These are phyloP conservation scores for Muscina levida DNA, from an alignment of 2,888 invertebrate species.

Conservation along the genomic window DNA sequence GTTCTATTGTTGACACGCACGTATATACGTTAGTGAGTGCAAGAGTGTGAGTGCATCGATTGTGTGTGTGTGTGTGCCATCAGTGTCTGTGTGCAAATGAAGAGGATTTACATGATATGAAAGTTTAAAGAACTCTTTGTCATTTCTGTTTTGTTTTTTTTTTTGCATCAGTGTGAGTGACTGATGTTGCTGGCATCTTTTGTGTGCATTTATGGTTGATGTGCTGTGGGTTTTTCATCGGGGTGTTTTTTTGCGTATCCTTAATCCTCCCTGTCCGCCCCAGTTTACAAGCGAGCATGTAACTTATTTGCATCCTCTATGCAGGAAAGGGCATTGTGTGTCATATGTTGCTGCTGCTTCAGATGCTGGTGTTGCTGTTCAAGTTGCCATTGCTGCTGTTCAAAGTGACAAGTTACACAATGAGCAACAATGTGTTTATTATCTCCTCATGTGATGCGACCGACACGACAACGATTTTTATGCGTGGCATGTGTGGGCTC, in stretches of 20 bases:
- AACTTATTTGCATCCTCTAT: conserved; percentile 31
- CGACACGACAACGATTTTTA: too few species aligned
- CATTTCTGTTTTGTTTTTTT: not conserved
- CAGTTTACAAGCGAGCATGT: conserved; percentile 16
- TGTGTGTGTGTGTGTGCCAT: not conserved
- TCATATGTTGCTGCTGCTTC: conserved; percentile 18
- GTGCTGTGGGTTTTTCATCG: conserved; percentile 18
- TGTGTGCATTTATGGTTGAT: not conserved
- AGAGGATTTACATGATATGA: conserved; percentile 12
- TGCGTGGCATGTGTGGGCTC: conserved; percentile 22
- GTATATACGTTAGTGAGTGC: not conserved
- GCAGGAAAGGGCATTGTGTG: not conserved
- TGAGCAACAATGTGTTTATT: conserved; percentile 60
- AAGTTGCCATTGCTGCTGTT: conserved; percentile 40
- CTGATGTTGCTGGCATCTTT: conserved; percentile 13
- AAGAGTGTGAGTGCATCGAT: not conserved
- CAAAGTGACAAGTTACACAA: conserved; percentile 60
- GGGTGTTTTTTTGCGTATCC: conserved; percentile 17
- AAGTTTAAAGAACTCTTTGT: conserved; percentile 23
- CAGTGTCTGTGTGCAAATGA: too few species aligned
- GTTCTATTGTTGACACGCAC: not conserved
- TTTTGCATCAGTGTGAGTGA: too few species aligned
- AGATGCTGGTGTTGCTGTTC: too few species aligned
- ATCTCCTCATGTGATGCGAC: conserved; percentile 33
- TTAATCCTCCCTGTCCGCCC: not conserved